phyloP scores from a whole-genome alignment of 1,140 invertebrate species.

The Drosophila equinoxialis region DNA sequence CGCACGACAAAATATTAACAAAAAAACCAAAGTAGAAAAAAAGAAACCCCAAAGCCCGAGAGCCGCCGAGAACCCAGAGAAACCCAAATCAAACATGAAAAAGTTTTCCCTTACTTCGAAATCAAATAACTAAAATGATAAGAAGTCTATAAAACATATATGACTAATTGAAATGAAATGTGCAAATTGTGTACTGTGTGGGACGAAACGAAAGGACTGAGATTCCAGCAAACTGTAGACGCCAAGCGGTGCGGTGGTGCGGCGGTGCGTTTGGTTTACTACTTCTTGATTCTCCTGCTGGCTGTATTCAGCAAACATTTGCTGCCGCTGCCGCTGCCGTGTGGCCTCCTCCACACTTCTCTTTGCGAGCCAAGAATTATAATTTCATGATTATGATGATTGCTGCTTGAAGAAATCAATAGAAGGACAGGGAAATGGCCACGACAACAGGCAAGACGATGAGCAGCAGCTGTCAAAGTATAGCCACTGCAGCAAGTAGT shows the following conservation, averaged over 20 bases:
- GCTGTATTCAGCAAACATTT: constrained; percentile 43
- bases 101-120: constrained; percentile 62
- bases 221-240: constrained; percentile 2
- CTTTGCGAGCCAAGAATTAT: constrained; percentile 9
- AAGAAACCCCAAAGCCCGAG: constrained; percentile 13
- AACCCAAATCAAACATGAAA: constrained; percentile 56
- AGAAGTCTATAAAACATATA: constrained; percentile 49
- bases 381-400: constrained; percentile 58
- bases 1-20: constrained; percentile 50
- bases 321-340: constrained; percentile 7
- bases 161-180: constrained; percentile 56
- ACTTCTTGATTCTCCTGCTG: constrained; percentile 17
- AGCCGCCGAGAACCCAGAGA: background rate
- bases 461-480: constrained; percentile 81
- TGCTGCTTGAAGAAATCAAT: constrained; percentile 77
- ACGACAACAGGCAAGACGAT: constrained; percentile 64
- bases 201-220: constrained; percentile 8
- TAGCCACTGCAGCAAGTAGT: constrained; percentile 68
- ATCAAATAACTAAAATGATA: constrained; percentile 50
- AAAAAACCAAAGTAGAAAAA: too few species aligned
- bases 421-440: constrained; percentile 44
- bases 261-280: too few species aligned
- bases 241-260: constrained; percentile 6
- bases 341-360: background rate
- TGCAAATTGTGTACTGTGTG: constrained; percentile 2